Evolutionary conservation across 2,113 vertebrate genomes (phyloP).

Genomic region (Fregetta grallaria): DNA sequence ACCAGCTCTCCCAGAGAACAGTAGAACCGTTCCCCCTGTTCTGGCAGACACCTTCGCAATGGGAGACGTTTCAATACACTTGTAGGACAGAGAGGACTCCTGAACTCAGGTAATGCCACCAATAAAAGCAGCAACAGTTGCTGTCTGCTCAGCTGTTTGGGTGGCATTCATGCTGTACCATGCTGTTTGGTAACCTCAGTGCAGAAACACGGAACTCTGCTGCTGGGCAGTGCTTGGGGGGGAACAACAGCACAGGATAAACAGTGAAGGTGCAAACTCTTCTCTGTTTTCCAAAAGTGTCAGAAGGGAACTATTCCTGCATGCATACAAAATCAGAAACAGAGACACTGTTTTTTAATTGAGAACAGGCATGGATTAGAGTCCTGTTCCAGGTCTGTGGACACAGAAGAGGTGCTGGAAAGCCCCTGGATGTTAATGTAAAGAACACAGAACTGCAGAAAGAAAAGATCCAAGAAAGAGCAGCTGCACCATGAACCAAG

Average conservation of each 20-base stretch:
- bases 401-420: not conserved
- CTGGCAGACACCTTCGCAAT: not conserved
- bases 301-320: not conserved
- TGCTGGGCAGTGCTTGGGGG: too few species aligned
- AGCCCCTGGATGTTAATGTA: not conserved
- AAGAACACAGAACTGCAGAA: not conserved
- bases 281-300: too few species aligned
- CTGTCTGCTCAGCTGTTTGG: not conserved
- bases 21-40: not conserved
- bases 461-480: not conserved
- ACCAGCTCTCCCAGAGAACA: not conserved
- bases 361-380: not conserved
- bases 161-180: fast-evolving
- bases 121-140: not conserved
- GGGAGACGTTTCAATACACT: not conserved
- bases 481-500: not conserved
- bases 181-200: not conserved
- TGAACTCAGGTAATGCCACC: not conserved
- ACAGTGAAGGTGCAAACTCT: not conserved
- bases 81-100: not conserved
- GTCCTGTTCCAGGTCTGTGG: not conserved
- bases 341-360: not conserved
- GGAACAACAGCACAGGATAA: not conserved
- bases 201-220: fast-evolving
- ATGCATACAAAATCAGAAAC: not conserved